These are phyloP conservation scores for Luehdorfia chinensis DNA, from an alignment of 1,140 invertebrate species.

Conservation along the genomic window DNA sequence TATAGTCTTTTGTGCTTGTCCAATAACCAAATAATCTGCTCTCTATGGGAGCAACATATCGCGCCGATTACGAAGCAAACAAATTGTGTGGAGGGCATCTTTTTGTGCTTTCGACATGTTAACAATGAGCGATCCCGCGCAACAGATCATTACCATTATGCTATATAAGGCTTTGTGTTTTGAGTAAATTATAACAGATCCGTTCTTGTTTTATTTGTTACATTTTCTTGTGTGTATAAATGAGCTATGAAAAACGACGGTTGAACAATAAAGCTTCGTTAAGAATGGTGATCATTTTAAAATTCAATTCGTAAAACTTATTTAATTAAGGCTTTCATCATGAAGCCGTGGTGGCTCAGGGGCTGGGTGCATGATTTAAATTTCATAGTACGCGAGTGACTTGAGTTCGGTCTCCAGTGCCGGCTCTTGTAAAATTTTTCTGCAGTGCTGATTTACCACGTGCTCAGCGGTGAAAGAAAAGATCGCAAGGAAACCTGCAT, in stretches of 20 bases:
- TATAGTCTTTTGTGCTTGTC: too few species aligned
- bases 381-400: too few species aligned
- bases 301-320: too few species aligned
- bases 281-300: conserved; percentile 65
- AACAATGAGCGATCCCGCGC: conserved; percentile 64
- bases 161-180: conserved; percentile 74
- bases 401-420: too few species aligned
- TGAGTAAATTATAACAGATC: conserved; percentile 76
- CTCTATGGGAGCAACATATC: conserved; percentile 45
- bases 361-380: too few species aligned
- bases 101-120: conserved; percentile 67
- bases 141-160: conserved; percentile 74
- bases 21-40: too few species aligned
- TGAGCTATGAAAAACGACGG: conserved; percentile 30
- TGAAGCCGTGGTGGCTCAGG: too few species aligned
- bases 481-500: too few species aligned
- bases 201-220: conserved; percentile 59
- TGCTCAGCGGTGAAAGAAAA: too few species aligned
- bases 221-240: conserved; percentile 46
- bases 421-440: too few species aligned
- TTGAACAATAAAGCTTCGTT: conserved; percentile 65
- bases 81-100: conserved; percentile 63
- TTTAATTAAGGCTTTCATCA: too few species aligned
- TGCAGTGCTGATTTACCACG: too few species aligned
- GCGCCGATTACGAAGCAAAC: conserved; percentile 65